Conservation (phyloP, 2,888 invertebrate species). For the Caenorhabditis sp. region DNA sequence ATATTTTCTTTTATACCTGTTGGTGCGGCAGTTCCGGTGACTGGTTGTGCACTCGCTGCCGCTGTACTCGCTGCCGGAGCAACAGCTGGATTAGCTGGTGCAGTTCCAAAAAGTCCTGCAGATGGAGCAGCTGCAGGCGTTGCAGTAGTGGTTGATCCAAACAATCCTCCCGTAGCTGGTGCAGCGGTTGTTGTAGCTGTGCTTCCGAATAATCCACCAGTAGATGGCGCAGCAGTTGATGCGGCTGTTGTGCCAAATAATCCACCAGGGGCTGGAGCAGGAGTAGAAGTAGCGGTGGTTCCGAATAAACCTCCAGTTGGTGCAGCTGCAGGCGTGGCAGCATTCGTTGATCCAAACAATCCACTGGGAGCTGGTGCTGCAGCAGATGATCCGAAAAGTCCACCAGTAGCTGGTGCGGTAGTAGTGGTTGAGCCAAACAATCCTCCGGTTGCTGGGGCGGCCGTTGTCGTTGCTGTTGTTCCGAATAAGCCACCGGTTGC, state of each 20-base stretch:
- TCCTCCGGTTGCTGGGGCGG: too few relatives aligned
- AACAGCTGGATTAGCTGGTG: background rate
- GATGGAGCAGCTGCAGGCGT: conserved; percentile 9
- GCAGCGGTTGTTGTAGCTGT: background rate
- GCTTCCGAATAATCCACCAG: conserved; percentile 7
- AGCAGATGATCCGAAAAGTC: too few relatives aligned
- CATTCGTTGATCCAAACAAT: conserved; percentile 2
- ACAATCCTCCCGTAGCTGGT: conserved; percentile 6
- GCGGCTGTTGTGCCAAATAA: conserved; percentile 2
- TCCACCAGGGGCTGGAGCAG: conserved; percentile 3
- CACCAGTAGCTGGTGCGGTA: too few relatives aligned
- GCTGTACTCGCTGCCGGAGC: background rate
- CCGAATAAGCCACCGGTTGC: conserved; percentile 3
- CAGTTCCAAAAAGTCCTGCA: conserved; percentile 12
- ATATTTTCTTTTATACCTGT: too few relatives aligned
- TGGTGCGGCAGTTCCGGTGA: too few relatives aligned
- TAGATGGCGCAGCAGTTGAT: background rate
- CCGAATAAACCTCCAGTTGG: background rate
- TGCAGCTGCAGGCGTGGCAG: background rate
- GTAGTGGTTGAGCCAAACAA: too few relatives aligned
- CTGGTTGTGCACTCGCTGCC: too few relatives aligned
- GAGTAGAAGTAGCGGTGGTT: background rate
- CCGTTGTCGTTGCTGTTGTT: background rate
- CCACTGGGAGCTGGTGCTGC: background rate
- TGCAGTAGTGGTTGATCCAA: conserved; percentile 3